Percentiles rank a stretch among this genome's conserved stretches.
phyloP scores from a whole-genome alignment of 1,140 invertebrate genomes.

The Drosophila virilis region DNA sequence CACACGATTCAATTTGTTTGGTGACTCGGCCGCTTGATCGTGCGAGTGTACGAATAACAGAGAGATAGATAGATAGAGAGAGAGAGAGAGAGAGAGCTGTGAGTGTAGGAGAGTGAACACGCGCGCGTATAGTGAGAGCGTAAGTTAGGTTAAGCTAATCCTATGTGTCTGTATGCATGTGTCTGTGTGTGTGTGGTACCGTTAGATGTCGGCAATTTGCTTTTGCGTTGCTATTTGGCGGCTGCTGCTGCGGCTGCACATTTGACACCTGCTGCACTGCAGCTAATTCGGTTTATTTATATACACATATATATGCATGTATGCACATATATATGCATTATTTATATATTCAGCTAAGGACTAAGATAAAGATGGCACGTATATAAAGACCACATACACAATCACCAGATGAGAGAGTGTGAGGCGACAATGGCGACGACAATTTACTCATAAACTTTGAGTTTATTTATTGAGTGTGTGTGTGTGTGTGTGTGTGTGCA shows the following conservation, averaged over 20 bases:
- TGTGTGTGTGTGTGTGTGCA: slow-evolving; percentile 23
- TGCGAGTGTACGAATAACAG: background rate
- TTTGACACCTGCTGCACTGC: slow-evolving; percentile 54
- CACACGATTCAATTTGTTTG: background rate
- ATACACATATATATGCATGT: slow-evolving; percentile 42
- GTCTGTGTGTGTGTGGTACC: slow-evolving; percentile 6
- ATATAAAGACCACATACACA: slow-evolving; percentile 84
- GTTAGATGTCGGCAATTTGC: slow-evolving; percentile 9
- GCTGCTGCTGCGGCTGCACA: slow-evolving; percentile 26
- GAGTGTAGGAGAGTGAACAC: slow-evolving; percentile 13
- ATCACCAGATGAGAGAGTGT: slow-evolving; percentile 83
- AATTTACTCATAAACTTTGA: slow-evolving; percentile 61
- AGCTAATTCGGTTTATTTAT: slow-evolving; percentile 24
- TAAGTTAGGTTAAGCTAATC: background rate
- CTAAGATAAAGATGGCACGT: slow-evolving; percentile 83
- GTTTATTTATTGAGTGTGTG: slow-evolving; percentile 46
- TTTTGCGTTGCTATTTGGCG: slow-evolving; percentile 8
- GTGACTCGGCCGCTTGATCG: slow-evolving; percentile 24
- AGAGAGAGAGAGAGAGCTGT: slow-evolving; percentile 8
- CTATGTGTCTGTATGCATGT: background rate
- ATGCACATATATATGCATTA: slow-evolving; percentile 23
- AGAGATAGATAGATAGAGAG: no score
- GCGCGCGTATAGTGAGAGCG: background rate
- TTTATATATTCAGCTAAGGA: slow-evolving; percentile 75
- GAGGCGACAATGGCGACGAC: slow-evolving; percentile 76